A percentile compares a stretch with the other conserved stretches of the same genome.
These are phyloP conservation scores for Drosophila lini DNA, from an alignment of 1,140 invertebrate species.

Conservation along the genomic window DNA sequence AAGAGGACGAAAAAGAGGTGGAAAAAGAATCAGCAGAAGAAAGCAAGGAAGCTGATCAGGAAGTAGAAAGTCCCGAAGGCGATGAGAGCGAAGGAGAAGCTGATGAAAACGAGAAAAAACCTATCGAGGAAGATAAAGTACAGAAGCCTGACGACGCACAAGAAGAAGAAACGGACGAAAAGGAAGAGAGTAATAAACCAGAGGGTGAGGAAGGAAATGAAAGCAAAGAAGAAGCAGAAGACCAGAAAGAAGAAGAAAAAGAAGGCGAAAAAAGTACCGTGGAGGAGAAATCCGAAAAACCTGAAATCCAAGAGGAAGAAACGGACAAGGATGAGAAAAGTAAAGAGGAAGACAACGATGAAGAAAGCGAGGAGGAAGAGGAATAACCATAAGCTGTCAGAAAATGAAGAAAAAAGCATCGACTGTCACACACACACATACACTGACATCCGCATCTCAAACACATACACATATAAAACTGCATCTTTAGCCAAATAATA, in stretches of 20 bases:
- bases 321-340: constrained; percentile 13
- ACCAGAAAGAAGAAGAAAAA: constrained; percentile 9
- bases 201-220: constrained; percentile 3
- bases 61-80: not conserved
- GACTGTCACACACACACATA: constrained; percentile 9
- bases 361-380: constrained; percentile 54
- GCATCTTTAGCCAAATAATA: constrained; percentile 62
- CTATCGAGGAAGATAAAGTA: not conserved
- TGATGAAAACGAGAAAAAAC: constrained; percentile 1
- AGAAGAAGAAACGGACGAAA: not conserved
- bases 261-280: constrained; percentile 2
- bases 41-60: not conserved
- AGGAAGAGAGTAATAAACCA: constrained; percentile 4
- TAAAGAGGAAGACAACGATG: constrained; percentile 7
- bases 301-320: constrained; percentile 1
- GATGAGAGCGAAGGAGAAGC: constrained; percentile 8
- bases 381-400: constrained; percentile 18
- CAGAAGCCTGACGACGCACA: not conserved
- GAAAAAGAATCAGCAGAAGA: constrained; percentile 12
- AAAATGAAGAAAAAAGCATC: constrained; percentile 16
- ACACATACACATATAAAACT: constrained; percentile 25
- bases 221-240: not conserved
- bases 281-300: not conserved
- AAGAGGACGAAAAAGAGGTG: not conserved
- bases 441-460: constrained; percentile 25